Percentiles rank a stretch among this genome's conserved stretches.
Evolutionary conservation across 2,113 vertebrate species (phyloP).

Genomic region (Alligator mississippiensis): DNA sequence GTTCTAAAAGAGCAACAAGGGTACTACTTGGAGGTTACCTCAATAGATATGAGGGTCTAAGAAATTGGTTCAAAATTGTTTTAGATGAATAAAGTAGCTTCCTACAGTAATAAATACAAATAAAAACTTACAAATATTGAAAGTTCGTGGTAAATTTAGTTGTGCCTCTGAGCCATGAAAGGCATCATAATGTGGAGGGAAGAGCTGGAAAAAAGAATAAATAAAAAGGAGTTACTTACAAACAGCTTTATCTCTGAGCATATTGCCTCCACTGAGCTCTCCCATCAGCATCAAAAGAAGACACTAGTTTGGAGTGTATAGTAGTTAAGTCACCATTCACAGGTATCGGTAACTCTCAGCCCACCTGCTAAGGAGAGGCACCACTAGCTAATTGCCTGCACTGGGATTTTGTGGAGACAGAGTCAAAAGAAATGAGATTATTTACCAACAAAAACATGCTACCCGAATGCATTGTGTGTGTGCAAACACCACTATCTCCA

Average conservation of each 20-base stretch:
- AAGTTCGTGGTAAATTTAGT: constrained; percentile 29
- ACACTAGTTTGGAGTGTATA: neutral
- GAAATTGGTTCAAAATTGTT: constrained; percentile 18
- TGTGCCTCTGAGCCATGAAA: constrained; percentile 19
- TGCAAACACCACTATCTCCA: neutral
- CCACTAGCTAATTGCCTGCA: neutral
- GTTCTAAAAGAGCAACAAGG: neutral
- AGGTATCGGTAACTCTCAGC: neutral
- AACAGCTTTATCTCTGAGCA: accelerated
- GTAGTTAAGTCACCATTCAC: neutral
- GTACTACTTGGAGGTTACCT: neutral
- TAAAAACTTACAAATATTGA: constrained; percentile 37
- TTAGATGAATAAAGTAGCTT: constrained; percentile 11
- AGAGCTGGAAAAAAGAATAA: neutral
- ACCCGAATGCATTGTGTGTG: neutral
- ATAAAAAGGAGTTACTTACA: neutral
- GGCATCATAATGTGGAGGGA: neutral
- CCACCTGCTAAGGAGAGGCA: neutral
- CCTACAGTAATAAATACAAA: neutral
- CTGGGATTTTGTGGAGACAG: neutral
- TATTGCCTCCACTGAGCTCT: accelerated
- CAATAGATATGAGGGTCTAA: neutral
- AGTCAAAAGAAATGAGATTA: neutral
- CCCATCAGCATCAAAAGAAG: neutral
- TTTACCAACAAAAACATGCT: neutral